These are phyloP conservation scores for Bos taurus DNA, from an alignment of 2,113 vertebrate genomes.

Conservation along the genomic window ARS-UCD2.0 NC_037339.1:24964001-24964500, in stretches of 20 bases:
- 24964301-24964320: not conserved
- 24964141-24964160: not conserved
- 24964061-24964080: not conserved
- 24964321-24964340: not conserved
- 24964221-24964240: not conserved
- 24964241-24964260: not conserved
- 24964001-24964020: not conserved
- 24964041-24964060: not conserved
- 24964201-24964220: not conserved
- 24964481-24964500: slow-evolving; percentile 34
- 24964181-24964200: not conserved
- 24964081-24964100: not conserved
- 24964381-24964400: slow-evolving; percentile 16
- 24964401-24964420: not conserved
- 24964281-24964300: not conserved
- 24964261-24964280: not conserved
- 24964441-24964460: slow-evolving; percentile 10
- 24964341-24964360: not conserved
- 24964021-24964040: not conserved
- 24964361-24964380: not conserved
- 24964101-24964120: not conserved
- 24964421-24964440: slow-evolving; percentile 12
- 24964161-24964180: not conserved
- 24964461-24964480: slow-evolving; percentile 44
- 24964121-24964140: not conserved